Evolutionary conservation across 1,140 invertebrate species (phyloP), one percentile per base, ranked within the genome.

Genomic region (Brachionus asplanchnoidis): DNA sequence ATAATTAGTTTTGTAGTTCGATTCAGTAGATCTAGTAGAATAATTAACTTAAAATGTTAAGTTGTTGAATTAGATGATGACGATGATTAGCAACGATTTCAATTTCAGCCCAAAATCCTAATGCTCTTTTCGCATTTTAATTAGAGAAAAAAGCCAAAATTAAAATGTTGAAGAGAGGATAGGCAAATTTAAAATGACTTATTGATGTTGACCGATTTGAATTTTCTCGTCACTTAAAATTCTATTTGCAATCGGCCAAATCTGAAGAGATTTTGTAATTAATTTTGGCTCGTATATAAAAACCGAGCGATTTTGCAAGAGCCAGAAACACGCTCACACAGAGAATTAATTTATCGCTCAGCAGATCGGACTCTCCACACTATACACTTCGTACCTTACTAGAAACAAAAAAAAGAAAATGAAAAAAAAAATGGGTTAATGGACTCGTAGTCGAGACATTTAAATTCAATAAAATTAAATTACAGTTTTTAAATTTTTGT

Each of bases 181-280:
- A n/a, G 26, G 23, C 26, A 68, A 68, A 36, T 32, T 68, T 32
- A 40, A 12, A 32, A 68, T 68, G 66, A 28, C 66, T 68, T 68
- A 68, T 68, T 73, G 68, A 73, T 73, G 68, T 73, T 73, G 66
- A 68, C 66, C 66, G 66, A 32, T 60, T 20, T 20, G 53, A 60
- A 5, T 60, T 60, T 60, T 60, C 53, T 60, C 53, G 53, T 60
- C 53, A 60, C 53, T 73, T 73, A 17, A 20, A 42, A 8, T 73
- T 73, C 36, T 42, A 44, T 36, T 73, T 40, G 66, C 20, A 68
- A 65, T 65, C n/a, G 32, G 26, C 26, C 26, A 32, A 40, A 40
- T 73, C 36, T 73, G 32, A 73, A 73, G 68, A 73, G 68, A 73
- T 73, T 73, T 73, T 42, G 36, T 73, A 73, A 73, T 73, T 73